Evolutionary conservation across 2,888 invertebrate genomes (phyloP), one percentile per base, ranked within the genome.

Genomic region (Lottia gigantea): DNA sequence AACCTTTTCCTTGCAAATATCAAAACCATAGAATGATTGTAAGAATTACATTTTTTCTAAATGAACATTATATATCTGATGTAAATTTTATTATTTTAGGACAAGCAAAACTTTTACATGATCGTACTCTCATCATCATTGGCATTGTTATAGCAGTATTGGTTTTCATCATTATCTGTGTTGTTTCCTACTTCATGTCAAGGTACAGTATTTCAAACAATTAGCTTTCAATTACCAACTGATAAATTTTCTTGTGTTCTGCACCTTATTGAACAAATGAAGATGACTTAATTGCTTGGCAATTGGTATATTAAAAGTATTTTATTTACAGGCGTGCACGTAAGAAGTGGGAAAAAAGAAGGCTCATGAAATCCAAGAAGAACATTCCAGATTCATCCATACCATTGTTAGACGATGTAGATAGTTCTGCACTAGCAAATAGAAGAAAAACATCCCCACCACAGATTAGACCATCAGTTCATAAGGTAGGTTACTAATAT

Each of bases 161-260:
- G 71, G 75, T 77, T 67, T 79, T 77, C 71, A 76, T 79, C 71
- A 76, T 74, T 23, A 79, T 79, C 71, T 79, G 79, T 66, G 73
- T 79, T 55, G 72, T 75, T 64, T 79, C 79, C 15, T 79, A 76
- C 71, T 77, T 77, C 75, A 73, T 79, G 31, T 66, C 67, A 16
- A 71, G 61, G 71, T 71, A 46, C 45, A 15, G 23, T 66, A 66
- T 47, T 15, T 25, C 23, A n/a, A n/a, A 23, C 23, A 40, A 40
- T 40, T 8, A 40, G 40, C 40, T 40, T 11, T 40, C 40, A 40
- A 40, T 8, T 40, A 40, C 40, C 11, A 11, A 11, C 6, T 8
- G 7, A 40, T 40, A 40, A 11, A 31, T 31, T 31, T 31, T 31
- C 31, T 31, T 31, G 6, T 31, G 31, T 31, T 31, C 40, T 40